Conservation (phyloP, 1,140 invertebrate genomes). For the Caligus rogercresseyi region DNA sequence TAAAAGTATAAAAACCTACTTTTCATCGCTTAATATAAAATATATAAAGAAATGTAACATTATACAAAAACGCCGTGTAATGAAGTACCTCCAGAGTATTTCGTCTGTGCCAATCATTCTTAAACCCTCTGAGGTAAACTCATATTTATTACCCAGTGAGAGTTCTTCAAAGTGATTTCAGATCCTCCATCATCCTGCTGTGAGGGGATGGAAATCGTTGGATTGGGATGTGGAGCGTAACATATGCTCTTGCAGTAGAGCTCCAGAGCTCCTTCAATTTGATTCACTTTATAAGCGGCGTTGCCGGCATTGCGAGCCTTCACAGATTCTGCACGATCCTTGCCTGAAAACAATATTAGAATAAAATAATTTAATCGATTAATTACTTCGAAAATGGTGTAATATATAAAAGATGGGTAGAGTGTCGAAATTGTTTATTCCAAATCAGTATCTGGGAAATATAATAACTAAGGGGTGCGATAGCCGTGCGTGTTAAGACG, state of each 20-base stretch:
- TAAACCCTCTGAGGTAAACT: background rate
- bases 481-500: too few species aligned
- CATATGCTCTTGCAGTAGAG: slow-evolving; percentile 17
- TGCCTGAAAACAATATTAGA: background rate
- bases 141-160: background rate
- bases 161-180: slow-evolving; percentile 4
- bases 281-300: slow-evolving; percentile 18
- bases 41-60: too few species aligned
- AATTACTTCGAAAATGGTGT: background rate
- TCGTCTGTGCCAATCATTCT: background rate
- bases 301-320: slow-evolving; percentile 8
- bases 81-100: too few species aligned
- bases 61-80: too few species aligned
- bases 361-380: background rate
- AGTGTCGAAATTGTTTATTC: too few species aligned
- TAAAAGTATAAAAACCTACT: too few species aligned
- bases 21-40: too few species aligned
- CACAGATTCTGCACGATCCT: slow-evolving; percentile 15
- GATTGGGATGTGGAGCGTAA: slow-evolving; percentile 16
- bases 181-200: background rate
- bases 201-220: slow-evolving; percentile 3
- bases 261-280: slow-evolving; percentile 10
- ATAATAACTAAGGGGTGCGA: too few species aligned
- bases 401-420: too few species aligned
- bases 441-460: too few species aligned